Evolutionary conservation across 2,888 invertebrate species (phyloP), one percentile per base, ranked within the genome.

Genomic region (Rhamnusium bicolor): DNA sequence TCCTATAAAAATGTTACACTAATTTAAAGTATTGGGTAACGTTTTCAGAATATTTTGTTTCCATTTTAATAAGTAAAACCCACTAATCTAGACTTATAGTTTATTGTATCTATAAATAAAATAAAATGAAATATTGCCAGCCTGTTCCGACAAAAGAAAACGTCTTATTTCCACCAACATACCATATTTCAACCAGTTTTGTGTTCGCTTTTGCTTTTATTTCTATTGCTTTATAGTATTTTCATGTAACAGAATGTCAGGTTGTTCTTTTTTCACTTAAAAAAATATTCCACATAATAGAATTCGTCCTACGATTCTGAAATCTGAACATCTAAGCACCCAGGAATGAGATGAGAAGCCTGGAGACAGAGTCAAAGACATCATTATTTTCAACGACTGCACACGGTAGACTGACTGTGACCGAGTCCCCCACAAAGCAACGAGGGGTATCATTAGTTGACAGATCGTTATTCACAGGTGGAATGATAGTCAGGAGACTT

Each of bases 391-490:
- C 65, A 53, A 53, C 53, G 19, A n/a, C 19, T 65, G 65, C 53
- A 65, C 63, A 47, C 46, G 58, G 32, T 18, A 58, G 29, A 58
- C 58, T 58, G 16, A 2, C 27, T 58, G 58, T 32, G 89, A 78
- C 95, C 93, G 49, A 94, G 90, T 87, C 98, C 97, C 72, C 96
- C 71, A 71, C 65, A 66, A 58, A 58, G 71, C 71, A 62, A 56
- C 63, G 54, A 68, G 65, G 62, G 49, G 47, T 72, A 32, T 69
- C 72, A 72, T 72, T 72, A 69, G 58, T 63, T 63, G 68, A 68
- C 69, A 72, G 66, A 65, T 71, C 67, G 67, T 61, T 71, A 71
- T 71, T 71, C 67, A 62, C 66, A 61, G 71, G 53, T 66, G 67
- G 46, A 67, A 47, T 40, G 61, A 46, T 21, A 46, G 61, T 14